Percentiles rank a stretch among this genome's conserved stretches.
These are phyloP conservation scores for Smutsia gigantea DNA, from an alignment of 2,797 vertebrate genomes.

Conservation along the genomic window DNA sequence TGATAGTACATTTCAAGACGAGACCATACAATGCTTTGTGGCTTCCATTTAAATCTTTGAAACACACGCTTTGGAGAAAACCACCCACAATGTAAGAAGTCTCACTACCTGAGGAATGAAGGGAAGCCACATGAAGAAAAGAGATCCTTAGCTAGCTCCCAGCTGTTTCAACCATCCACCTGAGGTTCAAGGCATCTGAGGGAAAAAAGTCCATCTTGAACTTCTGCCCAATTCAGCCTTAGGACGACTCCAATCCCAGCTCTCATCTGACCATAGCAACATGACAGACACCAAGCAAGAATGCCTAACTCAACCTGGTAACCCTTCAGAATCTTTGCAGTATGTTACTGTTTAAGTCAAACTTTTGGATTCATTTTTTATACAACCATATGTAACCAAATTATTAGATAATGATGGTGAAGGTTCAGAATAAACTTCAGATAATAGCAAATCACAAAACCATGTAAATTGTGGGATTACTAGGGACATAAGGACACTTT, in stretches of 20 bases:
- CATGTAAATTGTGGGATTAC: neutral
- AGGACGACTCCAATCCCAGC: neutral
- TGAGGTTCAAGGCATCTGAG: rapidly evolving
- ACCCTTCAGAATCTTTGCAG: neutral
- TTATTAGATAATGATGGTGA: neutral
- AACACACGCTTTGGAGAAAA: neutral
- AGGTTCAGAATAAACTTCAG: neutral
- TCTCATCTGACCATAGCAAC: rapidly evolving
- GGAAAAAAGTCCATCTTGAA: neutral
- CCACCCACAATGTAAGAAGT: neutral
- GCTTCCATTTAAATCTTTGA: neutral
- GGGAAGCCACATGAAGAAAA: neutral
- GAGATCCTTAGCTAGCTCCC: neutral
- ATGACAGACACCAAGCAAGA: neutral
- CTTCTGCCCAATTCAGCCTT: neutral
- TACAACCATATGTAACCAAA: neutral
- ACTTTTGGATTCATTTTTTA: neutral
- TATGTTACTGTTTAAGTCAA: neutral
- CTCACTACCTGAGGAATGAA: neutral
- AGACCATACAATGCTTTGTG: neutral
- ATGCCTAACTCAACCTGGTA: neutral
- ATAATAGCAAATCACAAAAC: neutral
- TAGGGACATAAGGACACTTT: neutral
- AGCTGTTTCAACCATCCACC: neutral
- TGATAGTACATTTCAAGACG: neutral